Percentiles rank a stretch among this genome's conserved stretches.
phyloP scores from a whole-genome alignment of 2,797 vertebrate genomes.

The Hoplostethus atlanticus region DNA sequence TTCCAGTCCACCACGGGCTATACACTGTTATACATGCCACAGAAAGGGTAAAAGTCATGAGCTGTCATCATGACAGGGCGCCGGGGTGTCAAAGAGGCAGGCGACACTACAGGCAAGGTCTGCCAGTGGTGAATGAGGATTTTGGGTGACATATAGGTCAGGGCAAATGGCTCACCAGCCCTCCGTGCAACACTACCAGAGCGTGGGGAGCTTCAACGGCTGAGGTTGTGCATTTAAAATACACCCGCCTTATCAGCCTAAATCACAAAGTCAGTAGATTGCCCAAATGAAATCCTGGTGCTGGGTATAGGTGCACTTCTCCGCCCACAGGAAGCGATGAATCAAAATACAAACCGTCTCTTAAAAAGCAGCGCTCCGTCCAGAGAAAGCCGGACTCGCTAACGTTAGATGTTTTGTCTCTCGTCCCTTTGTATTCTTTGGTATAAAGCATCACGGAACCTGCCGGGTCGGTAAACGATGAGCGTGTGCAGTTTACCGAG shows the following conservation, averaged over 20 bases:
- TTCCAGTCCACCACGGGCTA: slow-evolving; percentile 58
- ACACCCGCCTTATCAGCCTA: slow-evolving; percentile 18
- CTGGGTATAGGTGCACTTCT: too few species aligned
- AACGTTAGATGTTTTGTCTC: too few species aligned
- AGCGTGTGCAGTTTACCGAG: too few species aligned
- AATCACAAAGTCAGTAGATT: too few species aligned
- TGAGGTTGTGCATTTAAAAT: slow-evolving; percentile 23
- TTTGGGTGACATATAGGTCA: slow-evolving; percentile 33
- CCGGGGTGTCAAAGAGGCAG: slow-evolving; percentile 54
- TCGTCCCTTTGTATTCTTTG: too few species aligned
- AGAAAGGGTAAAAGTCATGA: slow-evolving; percentile 53
- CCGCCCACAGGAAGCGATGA: too few species aligned
- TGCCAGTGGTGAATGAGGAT: slow-evolving; percentile 45
- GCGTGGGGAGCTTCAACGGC: slow-evolving; percentile 3
- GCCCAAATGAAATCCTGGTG: too few species aligned
- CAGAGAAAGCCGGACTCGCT: too few species aligned
- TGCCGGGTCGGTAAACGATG: too few species aligned
- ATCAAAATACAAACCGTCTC: too few species aligned
- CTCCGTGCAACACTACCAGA: slow-evolving; percentile 33
- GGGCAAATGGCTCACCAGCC: slow-evolving; percentile 41
- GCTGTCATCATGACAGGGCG: slow-evolving; percentile 58
- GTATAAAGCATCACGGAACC: too few species aligned
- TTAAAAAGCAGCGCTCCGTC: too few species aligned
- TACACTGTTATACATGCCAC: slow-evolving; percentile 37
- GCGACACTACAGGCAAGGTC: slow-evolving; percentile 71